Conservation (phyloP, 2,797 vertebrate genomes). For the Poeciliopsis paucimaculata region DNA sequence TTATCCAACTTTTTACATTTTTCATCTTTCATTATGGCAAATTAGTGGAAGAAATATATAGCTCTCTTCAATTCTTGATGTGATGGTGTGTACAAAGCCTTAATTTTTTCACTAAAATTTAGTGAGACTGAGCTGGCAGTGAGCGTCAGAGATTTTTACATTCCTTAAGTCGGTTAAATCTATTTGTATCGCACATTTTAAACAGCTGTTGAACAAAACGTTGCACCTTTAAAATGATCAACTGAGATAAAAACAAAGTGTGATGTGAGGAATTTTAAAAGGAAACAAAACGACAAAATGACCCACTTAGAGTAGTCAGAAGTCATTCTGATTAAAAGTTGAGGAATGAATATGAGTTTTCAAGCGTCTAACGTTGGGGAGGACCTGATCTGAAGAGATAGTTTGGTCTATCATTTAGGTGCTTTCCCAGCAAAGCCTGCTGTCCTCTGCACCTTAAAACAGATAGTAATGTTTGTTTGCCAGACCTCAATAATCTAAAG, state of each 20-base stretch:
- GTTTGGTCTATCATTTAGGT: no score
- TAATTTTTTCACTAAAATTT: not conserved
- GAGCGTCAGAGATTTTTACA: not conserved
- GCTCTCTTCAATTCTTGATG: not conserved
- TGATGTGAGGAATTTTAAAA: not conserved
- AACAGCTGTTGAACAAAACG: not conserved
- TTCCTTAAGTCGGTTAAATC: not conserved
- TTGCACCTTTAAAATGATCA: not conserved
- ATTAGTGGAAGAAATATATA: not conserved
- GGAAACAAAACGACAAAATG: not conserved
- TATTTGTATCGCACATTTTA: not conserved
- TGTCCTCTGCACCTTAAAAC: not conserved
- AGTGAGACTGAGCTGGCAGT: not conserved
- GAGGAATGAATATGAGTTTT: not conserved
- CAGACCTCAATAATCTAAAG: not conserved
- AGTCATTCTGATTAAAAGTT: not conserved
- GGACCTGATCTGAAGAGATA: not conserved
- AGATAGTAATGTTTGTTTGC: not conserved
- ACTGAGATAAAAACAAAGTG: not conserved
- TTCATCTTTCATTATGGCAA: not conserved
- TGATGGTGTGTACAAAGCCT: not conserved
- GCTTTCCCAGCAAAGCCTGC: no score
- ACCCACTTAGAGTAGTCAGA: not conserved
- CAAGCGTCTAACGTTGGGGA: not conserved
- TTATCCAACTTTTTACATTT: not conserved